Evolutionary conservation across 2,797 vertebrate genomes (phyloP), one percentile per base, ranked within the genome.

Genomic region (Agapornis canus): DNA sequence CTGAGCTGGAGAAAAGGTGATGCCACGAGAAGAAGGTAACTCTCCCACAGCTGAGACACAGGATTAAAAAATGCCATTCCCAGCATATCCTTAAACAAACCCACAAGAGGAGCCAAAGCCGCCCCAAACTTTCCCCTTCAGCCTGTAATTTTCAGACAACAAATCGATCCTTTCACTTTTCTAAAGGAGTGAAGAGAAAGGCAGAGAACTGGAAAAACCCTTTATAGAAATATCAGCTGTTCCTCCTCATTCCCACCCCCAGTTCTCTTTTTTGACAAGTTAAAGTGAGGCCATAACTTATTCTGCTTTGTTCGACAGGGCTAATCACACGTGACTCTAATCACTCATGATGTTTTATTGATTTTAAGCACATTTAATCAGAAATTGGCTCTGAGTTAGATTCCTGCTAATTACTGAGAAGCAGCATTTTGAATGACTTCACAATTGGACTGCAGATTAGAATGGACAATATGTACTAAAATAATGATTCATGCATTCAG

Each of bases 301-400:
- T 95, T 97, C 97, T 96, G 96, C 97, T 98, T 98, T 97, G 97
- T 97, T 97, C 93, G 87, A 97, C 96, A 95, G 95, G 92, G 96
- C 96, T 97, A 97, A 98, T 97, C 97, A 97, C 92, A 97, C 97
- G 96, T 97, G 96, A 97, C 97, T 96, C 94, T 97, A 97, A 98
- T 98, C 97, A 97, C 96, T 97, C 97, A 97, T 97, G 97, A 97
- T 97, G 97, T 97, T 97, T 97, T 98, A 98, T 98, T 98, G 97
- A 98, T 98, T 97, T 97, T 98, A 97, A 98, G 97, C 95, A 97
- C 97, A 98, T 98, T 98, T 98, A 98, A 98, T 98, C 98, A 98
- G 97, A 97, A 97, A 97, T 95, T 97, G 96, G 96, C 96, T 98
- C 94, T 29, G 92, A 97, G 95, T 97, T 97, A 97, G 97, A 97